These are phyloP conservation scores for Pseudococcus viburni DNA, from an alignment of 2,888 invertebrate species.

Conservation along the genomic window DNA sequence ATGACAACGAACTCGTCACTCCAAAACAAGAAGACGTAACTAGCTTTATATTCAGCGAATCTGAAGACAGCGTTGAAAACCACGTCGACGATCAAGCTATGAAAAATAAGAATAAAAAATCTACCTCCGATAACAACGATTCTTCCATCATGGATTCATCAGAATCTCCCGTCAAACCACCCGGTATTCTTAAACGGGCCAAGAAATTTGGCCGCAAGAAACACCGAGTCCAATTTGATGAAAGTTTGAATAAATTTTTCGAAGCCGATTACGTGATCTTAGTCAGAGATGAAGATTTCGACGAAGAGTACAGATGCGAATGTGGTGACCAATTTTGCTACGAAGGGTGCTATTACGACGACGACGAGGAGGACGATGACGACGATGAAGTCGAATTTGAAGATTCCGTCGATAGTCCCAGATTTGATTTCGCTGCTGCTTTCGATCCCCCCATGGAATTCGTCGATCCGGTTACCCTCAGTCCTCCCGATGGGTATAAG, in stretches of 20 bases:
- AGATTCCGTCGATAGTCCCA: constrained; percentile 68
- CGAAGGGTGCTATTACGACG: constrained; percentile 73
- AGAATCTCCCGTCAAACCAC: constrained; percentile 67
- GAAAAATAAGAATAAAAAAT: constrained; percentile 56
- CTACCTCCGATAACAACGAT: background rate
- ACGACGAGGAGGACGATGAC: constrained; percentile 70
- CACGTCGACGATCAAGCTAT: background rate
- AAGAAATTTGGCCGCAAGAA: constrained; percentile 73
- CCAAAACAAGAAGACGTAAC: constrained; percentile 38
- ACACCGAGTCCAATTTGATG: constrained; percentile 89
- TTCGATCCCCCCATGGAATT: constrained; percentile 81
- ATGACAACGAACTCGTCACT: constrained; percentile 1
- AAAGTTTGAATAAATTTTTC: constrained; percentile 90
- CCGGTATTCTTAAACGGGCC: constrained; percentile 69
- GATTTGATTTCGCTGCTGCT: constrained; percentile 67
- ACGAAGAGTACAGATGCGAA: constrained; percentile 82
- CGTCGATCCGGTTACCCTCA: constrained; percentile 84
- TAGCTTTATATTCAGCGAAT: constrained; percentile 37
- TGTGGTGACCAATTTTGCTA: constrained; percentile 82
- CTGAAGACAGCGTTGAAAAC: constrained; percentile 35
- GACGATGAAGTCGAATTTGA: constrained; percentile 69
- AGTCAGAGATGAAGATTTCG: constrained; percentile 88
- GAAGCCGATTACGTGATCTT: constrained; percentile 93
- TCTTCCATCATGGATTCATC: constrained; percentile 34
- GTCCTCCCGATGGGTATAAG: constrained; percentile 93